Conservation (phyloP, 2,888 invertebrate genomes). For the Syrista parreyssii region DNA sequence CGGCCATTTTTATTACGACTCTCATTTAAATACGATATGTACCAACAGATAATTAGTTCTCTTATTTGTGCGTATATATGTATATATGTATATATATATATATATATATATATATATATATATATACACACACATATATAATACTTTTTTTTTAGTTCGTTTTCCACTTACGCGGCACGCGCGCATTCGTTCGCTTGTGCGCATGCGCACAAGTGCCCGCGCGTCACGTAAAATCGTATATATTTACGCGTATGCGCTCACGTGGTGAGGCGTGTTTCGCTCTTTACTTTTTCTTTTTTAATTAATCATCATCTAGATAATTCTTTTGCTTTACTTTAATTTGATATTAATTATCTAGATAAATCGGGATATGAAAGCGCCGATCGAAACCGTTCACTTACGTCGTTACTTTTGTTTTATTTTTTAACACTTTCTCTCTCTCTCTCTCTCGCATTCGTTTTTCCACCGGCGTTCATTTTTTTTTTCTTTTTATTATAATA, state of each 20-base stretch:
- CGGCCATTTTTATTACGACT: background rate
- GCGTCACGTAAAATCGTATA: background rate
- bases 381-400: slow-evolving; percentile 17
- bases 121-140: slow-evolving; percentile 13
- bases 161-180: slow-evolving; percentile 5
- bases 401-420: background rate
- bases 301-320: slow-evolving; percentile 21
- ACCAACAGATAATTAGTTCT: slow-evolving; percentile 48
- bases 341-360: slow-evolving; percentile 28
- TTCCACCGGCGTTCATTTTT: background rate
- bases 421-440: background rate
- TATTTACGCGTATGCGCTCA: slow-evolving; percentile 3
- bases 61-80: background rate
- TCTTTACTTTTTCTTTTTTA: background rate
- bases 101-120: slow-evolving; percentile 20
- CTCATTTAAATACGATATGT: slow-evolving; percentile 37
- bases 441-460: background rate
- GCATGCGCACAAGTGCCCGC: slow-evolving; percentile 1
- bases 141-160: slow-evolving; percentile 17
- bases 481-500: background rate
- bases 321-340: slow-evolving; percentile 6
- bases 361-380: slow-evolving; percentile 28
- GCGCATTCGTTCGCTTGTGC: background rate
- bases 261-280: background rate
- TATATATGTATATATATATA: slow-evolving; percentile 22